phyloP scores from a whole-genome alignment of 1,140 invertebrate genomes.

The Carposina sasakii region DNA sequence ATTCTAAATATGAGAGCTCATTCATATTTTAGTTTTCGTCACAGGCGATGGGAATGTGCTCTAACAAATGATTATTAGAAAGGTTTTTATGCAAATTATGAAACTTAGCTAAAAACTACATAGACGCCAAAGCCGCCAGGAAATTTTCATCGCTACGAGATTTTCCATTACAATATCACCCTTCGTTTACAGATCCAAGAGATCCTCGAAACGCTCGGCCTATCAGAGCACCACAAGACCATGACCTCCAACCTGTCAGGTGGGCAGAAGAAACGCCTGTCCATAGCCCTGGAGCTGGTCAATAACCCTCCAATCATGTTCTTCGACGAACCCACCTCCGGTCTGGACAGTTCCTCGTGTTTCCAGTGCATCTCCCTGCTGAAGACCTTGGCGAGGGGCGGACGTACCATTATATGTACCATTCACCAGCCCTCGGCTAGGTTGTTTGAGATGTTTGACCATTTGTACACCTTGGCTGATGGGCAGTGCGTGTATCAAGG shows the following conservation, averaged over 20 bases:
- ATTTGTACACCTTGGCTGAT: conserved; percentile 93
- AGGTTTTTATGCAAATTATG: too few species aligned
- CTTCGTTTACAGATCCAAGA: conserved; percentile 94
- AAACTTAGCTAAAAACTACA: too few species aligned
- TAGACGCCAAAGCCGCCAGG: too few species aligned
- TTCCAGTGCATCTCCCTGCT: conserved; percentile 93
- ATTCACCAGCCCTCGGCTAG: conserved; percentile 98
- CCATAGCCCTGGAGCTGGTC: conserved; percentile 95
- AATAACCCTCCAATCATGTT: conserved; percentile 98
- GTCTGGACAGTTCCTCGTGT: conserved; percentile 94
- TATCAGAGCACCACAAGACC: conserved; percentile 89
- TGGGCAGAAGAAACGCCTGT: conserved; percentile 96
- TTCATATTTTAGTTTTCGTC: too few species aligned
- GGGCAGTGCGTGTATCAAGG: conserved; percentile 97
- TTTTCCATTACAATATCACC: too few species aligned
- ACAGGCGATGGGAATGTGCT: too few species aligned
- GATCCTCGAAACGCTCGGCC: conserved; percentile 90
- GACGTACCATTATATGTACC: conserved; percentile 96
- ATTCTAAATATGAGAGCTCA: too few species aligned
- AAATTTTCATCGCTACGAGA: too few species aligned
- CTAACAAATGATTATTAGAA: too few species aligned
- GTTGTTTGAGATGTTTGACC: conserved; percentile 97
- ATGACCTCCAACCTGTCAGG: conserved; percentile 93
- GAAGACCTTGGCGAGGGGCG: conserved; percentile 90
- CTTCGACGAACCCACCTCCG: conserved; percentile 98